phyloP scores from a whole-genome alignment of 2,888 invertebrate species.

The Aleiodes leptofemur region DNA sequence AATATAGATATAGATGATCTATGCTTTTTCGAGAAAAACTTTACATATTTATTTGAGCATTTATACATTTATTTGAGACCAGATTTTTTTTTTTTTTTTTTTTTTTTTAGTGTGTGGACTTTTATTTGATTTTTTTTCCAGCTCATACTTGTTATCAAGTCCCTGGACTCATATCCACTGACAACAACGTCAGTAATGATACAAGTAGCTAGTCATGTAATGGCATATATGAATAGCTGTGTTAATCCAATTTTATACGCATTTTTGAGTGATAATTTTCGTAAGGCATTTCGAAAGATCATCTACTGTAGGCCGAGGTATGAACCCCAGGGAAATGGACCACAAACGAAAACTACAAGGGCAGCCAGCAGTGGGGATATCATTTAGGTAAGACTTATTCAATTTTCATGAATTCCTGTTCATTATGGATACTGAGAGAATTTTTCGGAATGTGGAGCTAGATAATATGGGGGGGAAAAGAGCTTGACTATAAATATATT shows the following conservation, averaged over 20 bases:
- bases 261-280: slow-evolving; percentile 95
- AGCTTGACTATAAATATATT: too few relatives aligned
- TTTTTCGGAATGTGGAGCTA: too few relatives aligned
- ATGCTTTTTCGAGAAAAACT: too few relatives aligned
- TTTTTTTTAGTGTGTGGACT: background rate
- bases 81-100: too few relatives aligned
- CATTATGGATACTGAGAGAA: too few relatives aligned
- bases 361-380: slow-evolving; percentile 82
- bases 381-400: slow-evolving; percentile 77
- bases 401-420: too few relatives aligned
- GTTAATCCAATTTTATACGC: slow-evolving; percentile 97
- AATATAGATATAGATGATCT: too few relatives aligned
- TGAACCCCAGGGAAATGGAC: slow-evolving; percentile 76
- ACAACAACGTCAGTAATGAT: slow-evolving; percentile 82
- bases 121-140: slow-evolving; percentile 71
- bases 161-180: slow-evolving; percentile 83
- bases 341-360: slow-evolving; percentile 82
- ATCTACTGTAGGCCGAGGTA: slow-evolving; percentile 79
- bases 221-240: slow-evolving; percentile 96
- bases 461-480: too few relatives aligned
- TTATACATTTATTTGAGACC: too few relatives aligned
- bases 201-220: slow-evolving; percentile 86
- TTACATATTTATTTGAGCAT: too few relatives aligned
- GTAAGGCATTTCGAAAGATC: slow-evolving; percentile 89
- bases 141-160: slow-evolving; percentile 88